Evolutionary conservation across 1,140 invertebrate genomes (phyloP).

Genomic region (Musca vetustissima): DNA sequence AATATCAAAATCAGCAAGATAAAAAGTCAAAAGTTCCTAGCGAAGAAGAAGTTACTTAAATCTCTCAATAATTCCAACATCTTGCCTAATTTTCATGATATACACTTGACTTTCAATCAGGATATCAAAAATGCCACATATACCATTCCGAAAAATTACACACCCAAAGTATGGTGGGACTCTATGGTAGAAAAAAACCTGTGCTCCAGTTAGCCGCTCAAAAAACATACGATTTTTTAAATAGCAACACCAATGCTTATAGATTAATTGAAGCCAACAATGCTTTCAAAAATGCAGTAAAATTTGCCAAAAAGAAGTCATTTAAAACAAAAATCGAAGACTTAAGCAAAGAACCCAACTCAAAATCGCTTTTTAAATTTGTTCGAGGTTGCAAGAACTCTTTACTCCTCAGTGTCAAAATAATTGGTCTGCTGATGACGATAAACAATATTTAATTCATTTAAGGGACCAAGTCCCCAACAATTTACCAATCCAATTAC

Average conservation of each 20-base stretch:
- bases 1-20: no score
- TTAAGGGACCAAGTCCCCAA: conserved; percentile 3
- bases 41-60: no score
- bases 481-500: neutral
- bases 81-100: no score
- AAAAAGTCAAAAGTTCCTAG: no score
- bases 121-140: neutral
- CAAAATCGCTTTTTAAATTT: conserved; percentile 2
- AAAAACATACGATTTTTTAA: neutral
- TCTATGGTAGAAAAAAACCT: neutral
- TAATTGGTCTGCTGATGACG: no score
- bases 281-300: neutral
- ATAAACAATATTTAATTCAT: neutral
- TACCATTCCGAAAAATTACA: neutral
- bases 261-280: neutral
- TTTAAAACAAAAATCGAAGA: neutral
- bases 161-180: neutral
- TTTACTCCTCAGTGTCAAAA: no score
- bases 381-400: neutral
- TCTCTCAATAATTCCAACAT: no score
- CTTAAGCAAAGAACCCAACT: neutral
- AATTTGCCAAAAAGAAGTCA: no score
- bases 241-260: neutral
- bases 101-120: neutral
- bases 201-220: neutral